Evolutionary conservation across 2,888 invertebrate species (phyloP).

Genomic region (Drosophila nigritarsus): DNA sequence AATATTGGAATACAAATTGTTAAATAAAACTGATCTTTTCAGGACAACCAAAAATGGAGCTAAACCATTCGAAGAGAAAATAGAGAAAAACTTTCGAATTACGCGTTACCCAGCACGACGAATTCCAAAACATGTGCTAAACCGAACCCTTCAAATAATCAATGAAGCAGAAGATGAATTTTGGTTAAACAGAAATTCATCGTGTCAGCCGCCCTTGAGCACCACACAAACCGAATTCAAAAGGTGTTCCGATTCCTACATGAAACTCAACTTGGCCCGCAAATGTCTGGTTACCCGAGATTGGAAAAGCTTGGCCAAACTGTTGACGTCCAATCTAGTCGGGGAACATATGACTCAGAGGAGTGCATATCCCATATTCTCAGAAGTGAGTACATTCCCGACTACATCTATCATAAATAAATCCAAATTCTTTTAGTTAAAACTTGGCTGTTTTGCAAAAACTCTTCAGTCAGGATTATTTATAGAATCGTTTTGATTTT

Average conservation of each 20-base stretch:
- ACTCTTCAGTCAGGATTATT: neutral
- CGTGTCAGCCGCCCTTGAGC: conserved; percentile 55
- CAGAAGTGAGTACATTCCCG: conserved; percentile 51
- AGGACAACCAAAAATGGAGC: conserved; percentile 4
- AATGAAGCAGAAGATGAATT: conserved; percentile 50
- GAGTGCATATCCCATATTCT: conserved; percentile 53
- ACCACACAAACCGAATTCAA: conserved; percentile 7
- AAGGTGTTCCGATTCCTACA: conserved; percentile 27
- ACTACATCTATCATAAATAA: neutral
- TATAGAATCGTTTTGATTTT: neutral
- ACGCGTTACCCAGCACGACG: conserved; percentile 20
- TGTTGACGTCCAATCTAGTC: conserved; percentile 49
- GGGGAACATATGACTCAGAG: conserved; percentile 22
- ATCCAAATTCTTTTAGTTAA: neutral
- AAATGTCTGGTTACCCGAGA: conserved; percentile 64
- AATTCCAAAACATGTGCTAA: conserved; percentile 60
- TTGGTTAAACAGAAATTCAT: conserved; percentile 64
- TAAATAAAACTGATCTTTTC: neutral
- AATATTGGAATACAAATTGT: neutral
- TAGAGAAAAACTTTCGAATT: conserved; percentile 18
- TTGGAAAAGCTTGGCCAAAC: conserved; percentile 60
- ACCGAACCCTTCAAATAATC: conserved; percentile 52
- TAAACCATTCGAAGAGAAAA: neutral
- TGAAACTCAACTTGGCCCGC: conserved; percentile 59
- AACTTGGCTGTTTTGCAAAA: neutral